Conservation (phyloP, 2,888 invertebrate genomes). For the Cerastis rubricosa region DNA sequence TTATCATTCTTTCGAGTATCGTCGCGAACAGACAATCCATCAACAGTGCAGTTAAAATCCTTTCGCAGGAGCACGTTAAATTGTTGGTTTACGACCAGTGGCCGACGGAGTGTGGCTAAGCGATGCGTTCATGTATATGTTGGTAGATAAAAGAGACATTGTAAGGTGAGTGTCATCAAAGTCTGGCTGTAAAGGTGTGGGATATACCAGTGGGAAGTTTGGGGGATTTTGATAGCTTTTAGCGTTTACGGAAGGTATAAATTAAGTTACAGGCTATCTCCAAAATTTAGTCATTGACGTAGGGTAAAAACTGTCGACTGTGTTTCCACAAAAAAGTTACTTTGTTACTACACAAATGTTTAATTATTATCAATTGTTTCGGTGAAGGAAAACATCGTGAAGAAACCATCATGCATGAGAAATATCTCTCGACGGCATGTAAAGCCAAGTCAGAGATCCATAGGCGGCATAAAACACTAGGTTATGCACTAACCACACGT, state of each 20-base stretch:
- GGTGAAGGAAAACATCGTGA: too few species aligned
- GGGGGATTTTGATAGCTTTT: background rate
- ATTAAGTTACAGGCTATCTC: background rate
- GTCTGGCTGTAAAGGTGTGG: constrained; percentile 66
- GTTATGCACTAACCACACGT: too few species aligned
- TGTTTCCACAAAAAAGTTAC: too few species aligned
- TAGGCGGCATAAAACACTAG: too few species aligned
- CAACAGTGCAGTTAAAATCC: constrained; percentile 63
- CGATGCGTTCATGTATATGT: constrained; percentile 67
- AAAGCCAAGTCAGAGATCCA: too few species aligned
- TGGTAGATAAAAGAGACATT: constrained; percentile 67
- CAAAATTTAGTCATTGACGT: background rate
- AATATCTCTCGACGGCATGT: too few species aligned
- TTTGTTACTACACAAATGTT: background rate
- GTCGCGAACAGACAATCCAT: constrained; percentile 58
- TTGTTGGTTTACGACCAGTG: constrained; percentile 64
- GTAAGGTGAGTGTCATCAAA: constrained; percentile 59
- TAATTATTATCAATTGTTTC: too few species aligned
- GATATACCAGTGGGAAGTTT: constrained; percentile 38
- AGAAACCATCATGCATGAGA: too few species aligned
- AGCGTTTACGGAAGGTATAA: background rate
- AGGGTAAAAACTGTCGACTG: background rate
- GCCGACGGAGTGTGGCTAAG: constrained; percentile 51
- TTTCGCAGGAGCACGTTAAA: constrained; percentile 61
- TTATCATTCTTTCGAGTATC: constrained; percentile 51